Conservation (phyloP, 2,888 invertebrate species). For the Calameuta idolon region DNA sequence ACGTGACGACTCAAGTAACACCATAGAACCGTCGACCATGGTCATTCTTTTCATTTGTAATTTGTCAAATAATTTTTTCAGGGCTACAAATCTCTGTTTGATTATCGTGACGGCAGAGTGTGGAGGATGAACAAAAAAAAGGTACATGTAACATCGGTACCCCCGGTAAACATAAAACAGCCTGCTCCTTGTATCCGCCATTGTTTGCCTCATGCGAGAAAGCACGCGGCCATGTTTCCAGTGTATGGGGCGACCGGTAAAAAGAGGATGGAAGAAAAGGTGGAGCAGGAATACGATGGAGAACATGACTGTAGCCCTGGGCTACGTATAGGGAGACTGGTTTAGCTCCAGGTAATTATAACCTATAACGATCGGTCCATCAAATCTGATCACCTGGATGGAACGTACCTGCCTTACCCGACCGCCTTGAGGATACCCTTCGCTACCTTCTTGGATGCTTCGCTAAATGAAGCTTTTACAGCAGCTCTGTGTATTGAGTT, state of each 20-base stretch:
- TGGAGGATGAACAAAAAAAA: not conserved
- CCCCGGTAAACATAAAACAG: slow-evolving; percentile 5
- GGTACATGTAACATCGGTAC: not conserved
- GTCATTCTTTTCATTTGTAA: not conserved
- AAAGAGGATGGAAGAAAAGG: slow-evolving; percentile 49
- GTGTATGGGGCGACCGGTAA: slow-evolving; percentile 54
- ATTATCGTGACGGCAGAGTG: not conserved
- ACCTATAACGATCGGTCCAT: slow-evolving; percentile 62
- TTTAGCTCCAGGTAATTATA: slow-evolving; percentile 58
- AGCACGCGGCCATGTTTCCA: slow-evolving; percentile 63
- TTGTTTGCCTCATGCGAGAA: slow-evolving; percentile 61
- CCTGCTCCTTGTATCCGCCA: slow-evolving; percentile 58
- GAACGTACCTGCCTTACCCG: slow-evolving; percentile 20
- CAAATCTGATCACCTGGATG: slow-evolving; percentile 53
- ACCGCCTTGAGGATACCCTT: slow-evolving; percentile 31
- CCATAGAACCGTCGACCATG: not conserved
- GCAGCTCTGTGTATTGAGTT: slow-evolving; percentile 51
- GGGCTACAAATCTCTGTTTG: not conserved
- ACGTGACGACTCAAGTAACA: slow-evolving; percentile 32
- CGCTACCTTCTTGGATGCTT: slow-evolving; percentile 16
- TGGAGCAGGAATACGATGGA: slow-evolving; percentile 25
- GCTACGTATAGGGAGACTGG: slow-evolving; percentile 41
- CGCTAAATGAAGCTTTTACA: slow-evolving; percentile 60
- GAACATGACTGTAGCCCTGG: slow-evolving; percentile 18
- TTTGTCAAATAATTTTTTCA: slow-evolving; percentile 2